phyloP scores from a whole-genome alignment of 1,140 invertebrate genomes.

The Drosophila parvula region DNA sequence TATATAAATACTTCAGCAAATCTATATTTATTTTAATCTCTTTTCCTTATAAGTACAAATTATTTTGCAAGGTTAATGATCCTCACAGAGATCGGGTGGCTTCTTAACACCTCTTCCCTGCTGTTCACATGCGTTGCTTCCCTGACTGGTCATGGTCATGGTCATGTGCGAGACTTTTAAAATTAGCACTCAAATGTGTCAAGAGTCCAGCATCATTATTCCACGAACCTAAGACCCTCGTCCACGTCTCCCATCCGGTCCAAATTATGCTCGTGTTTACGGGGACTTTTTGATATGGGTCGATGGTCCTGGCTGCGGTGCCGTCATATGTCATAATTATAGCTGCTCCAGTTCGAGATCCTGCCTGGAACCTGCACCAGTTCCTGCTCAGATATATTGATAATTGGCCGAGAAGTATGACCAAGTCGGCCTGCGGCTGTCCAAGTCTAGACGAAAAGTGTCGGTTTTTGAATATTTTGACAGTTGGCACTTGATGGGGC shows the following conservation, averaged over 20 bases:
- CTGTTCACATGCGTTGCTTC: constrained; percentile 40
- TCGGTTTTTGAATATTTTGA: constrained; percentile 66
- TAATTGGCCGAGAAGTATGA: constrained; percentile 65
- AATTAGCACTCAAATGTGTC: constrained; percentile 75
- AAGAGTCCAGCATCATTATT: constrained; percentile 57
- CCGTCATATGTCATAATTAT: constrained; percentile 79
- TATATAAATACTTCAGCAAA: not conserved
- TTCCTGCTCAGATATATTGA: constrained; percentile 39
- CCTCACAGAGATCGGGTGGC: not conserved
- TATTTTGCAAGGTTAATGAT: constrained; percentile 3
- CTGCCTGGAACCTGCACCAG: constrained; percentile 19
- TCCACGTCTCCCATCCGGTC: constrained; percentile 25
- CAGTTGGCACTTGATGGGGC: constrained; percentile 64
- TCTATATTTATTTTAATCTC: not conserved
- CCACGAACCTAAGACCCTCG: constrained; percentile 63
- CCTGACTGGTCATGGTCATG: constrained; percentile 17
- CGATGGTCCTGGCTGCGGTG: constrained; percentile 22
- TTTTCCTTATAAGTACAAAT: not conserved
- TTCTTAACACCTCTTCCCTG: constrained; percentile 9
- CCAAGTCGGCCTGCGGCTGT: constrained; percentile 52
- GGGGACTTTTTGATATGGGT: constrained; percentile 69
- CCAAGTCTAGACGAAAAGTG: constrained; percentile 71
- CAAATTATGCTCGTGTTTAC: constrained; percentile 56
- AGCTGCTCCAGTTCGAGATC: constrained; percentile 50
- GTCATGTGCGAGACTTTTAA: constrained; percentile 62